Percentiles rank a stretch among this genome's conserved stretches.
These are phyloP conservation scores for Amblyraja radiata DNA, from an alignment of 2,797 vertebrate genomes.

Conservation along the genomic window DNA sequence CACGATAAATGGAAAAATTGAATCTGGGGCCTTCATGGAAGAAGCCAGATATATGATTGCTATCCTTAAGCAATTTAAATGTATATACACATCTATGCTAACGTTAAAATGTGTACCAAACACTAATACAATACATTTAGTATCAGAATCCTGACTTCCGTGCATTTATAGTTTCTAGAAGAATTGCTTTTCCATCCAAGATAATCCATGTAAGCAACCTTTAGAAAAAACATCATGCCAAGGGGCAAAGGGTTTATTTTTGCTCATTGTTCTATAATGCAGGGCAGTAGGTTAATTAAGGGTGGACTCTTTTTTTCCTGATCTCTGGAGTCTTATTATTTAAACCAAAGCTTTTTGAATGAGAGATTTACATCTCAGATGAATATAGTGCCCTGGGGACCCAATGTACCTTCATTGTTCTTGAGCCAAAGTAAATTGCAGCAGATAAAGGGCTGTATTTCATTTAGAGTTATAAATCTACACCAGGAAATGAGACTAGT, in stretches of 20 bases:
- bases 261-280: slow-evolving; percentile 11
- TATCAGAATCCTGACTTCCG: not conserved
- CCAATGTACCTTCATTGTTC: slow-evolving; percentile 32
- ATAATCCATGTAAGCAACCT: slow-evolving; percentile 3
- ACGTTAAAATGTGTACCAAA: not conserved
- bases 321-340: slow-evolving; percentile 19
- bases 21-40: not conserved
- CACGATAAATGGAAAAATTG: not conserved
- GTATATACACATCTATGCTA: not conserved
- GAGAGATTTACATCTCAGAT: not conserved
- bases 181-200: not conserved
- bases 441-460: slow-evolving; percentile 35
- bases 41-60: not conserved
- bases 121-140: not conserved
- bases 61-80: slow-evolving; percentile 19
- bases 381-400: slow-evolving; percentile 4
- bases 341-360: not conserved
- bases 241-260: slow-evolving; percentile 8
- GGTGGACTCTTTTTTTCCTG: slow-evolving; percentile 26
- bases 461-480: slow-evolving; percentile 21
- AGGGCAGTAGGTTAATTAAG: slow-evolving; percentile 35
- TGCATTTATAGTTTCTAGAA: not conserved
- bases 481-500: slow-evolving; percentile 37
- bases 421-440: slow-evolving; percentile 24
- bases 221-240: not conserved